Base-by-base conservation (phyloP, 2,113 vertebrate species). In the Hiodon tergisus region DNA sequence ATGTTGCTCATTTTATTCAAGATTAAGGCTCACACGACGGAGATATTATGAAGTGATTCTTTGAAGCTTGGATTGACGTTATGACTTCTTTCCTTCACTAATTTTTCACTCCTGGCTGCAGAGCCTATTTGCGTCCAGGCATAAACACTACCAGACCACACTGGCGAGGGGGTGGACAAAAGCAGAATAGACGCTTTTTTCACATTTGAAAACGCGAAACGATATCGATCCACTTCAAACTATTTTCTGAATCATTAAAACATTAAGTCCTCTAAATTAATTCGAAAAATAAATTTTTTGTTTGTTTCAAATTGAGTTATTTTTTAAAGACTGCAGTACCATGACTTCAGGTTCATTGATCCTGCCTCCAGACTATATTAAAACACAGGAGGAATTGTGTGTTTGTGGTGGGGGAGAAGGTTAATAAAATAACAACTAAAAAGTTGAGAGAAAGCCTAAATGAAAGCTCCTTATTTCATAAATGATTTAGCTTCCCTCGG, bases 291-390 rank as follows among this genome's bases (percentile, higher is more conserved):
- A 31, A 31, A 31, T 82, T 85, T 77, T 67, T 55, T 55, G 67
- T 79, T 79, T 84, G 78, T 68, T 80, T 16, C 58, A 76, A 79
- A 83, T 85, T 88, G 84, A 90, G 84, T 88, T 86, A 85, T 79
- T 88, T 88, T 85, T 77, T 83, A 85, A 87, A 84, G 82, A 84
- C 79, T 81, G 89, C 86, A 89, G 90, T 87, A 91, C 87, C 89
- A 83, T 65, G 82, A 85, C 88, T 87, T 89, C 78, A 79, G 85
- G 87, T 84, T 85, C 86, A 87, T 78, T 81, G 86, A 87, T 87
- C 74, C 87, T 88, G 87, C 84, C 76, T 77, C 79, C 83, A 87
- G 89, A 83, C 82, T 85, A 86, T 81, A 78, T 83, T 84, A 85
- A 80, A 83, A 54, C 78, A 62, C 71, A 73, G 75, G 66, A 77